Base-by-base conservation (phyloP, 2,797 vertebrate species). In the Denticeps clupeoides region DNA sequence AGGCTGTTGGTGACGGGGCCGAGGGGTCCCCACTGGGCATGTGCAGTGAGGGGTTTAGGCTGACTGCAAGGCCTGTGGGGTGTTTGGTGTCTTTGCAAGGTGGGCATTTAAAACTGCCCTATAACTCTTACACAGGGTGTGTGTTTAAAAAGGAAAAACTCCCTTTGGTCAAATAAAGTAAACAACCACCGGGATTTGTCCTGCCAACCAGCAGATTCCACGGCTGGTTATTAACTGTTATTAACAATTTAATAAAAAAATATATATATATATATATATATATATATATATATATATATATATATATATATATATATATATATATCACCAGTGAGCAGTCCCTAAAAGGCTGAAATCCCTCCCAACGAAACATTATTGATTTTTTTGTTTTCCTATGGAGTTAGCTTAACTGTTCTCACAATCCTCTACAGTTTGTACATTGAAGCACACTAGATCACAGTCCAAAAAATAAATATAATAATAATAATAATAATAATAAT, bases 361-460 rank as follows among this genome's bases (percentile, higher is more conserved):
- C 69, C 68, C 65, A 53, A 58, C 47, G 45, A 67, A 64, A 58
- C 47, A 31, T 46, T 51, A 59, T 45, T 45, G 26, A 29, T 19
- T 45, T 31, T 47, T 41, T 45, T 26, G 29, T 19, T 45, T 31
- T 47, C 41, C 44, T 42, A 15, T 53, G 50, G 46, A 45, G 22
- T 60, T 12, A 51, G 28, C 15, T 43, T 44, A 31, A 48, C 32
- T 51, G 38, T 25, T 41, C 23, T 10, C 21, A 38, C 25, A 21
- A 42, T 27, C 47, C 21, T 56, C 47, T 52, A 42, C 43, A 35
- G 53, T 50, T 61, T 55, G 55, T 61, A 61, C 54, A 56, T 23
- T 29, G 48, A 55, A n/a, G n/a, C n/a, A 48, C 47, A 51, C 45
- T 46, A 41, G 18, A 42, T 43, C 47, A 47, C 45, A 29, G 42